A percentile compares a stretch with the other conserved stretches of the same genome.
These are phyloP conservation scores for Limnephilus lunatus DNA, from an alignment of 2,888 invertebrate genomes.

Conservation along the genomic window DNA sequence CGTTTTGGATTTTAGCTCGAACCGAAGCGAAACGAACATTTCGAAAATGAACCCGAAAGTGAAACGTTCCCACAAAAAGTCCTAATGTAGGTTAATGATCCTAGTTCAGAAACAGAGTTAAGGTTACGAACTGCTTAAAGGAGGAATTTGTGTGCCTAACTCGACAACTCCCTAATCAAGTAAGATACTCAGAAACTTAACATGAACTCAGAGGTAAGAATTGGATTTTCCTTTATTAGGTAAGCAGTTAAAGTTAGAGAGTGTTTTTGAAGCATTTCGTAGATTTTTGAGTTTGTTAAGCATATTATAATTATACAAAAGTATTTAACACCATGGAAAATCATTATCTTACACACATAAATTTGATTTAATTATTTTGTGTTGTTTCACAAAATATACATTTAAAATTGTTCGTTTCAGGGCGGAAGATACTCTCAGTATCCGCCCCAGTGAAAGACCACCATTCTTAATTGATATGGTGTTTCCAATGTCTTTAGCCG, in stretches of 20 bases:
- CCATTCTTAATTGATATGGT: too few species aligned
- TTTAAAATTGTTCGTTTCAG: too few species aligned
- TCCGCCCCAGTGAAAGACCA: too few species aligned
- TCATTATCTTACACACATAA: too few species aligned
- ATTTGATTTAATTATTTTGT: too few species aligned
- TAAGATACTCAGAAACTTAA: neutral
- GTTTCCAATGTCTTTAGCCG: too few species aligned
- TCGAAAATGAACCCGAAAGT: neutral
- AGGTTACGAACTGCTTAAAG: neutral
- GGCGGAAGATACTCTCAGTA: too few species aligned
- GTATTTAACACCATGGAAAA: neutral
- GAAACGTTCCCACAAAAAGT: neutral
- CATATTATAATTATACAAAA: neutral
- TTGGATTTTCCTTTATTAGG: neutral
- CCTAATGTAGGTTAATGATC: neutral
- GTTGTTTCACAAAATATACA: too few species aligned
- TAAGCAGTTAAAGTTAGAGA: neutral
- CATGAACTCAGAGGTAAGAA: neutral
- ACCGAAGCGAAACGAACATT: neutral
- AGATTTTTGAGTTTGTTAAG: neutral
- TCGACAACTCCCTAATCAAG: neutral
- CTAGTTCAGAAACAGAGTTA: neutral
- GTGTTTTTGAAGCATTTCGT: neutral
- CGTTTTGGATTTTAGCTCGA: neutral
- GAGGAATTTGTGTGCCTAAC: neutral